Base-by-base conservation (phyloP, 2,797 vertebrate genomes). In the Sebastes diploproa region DNA sequence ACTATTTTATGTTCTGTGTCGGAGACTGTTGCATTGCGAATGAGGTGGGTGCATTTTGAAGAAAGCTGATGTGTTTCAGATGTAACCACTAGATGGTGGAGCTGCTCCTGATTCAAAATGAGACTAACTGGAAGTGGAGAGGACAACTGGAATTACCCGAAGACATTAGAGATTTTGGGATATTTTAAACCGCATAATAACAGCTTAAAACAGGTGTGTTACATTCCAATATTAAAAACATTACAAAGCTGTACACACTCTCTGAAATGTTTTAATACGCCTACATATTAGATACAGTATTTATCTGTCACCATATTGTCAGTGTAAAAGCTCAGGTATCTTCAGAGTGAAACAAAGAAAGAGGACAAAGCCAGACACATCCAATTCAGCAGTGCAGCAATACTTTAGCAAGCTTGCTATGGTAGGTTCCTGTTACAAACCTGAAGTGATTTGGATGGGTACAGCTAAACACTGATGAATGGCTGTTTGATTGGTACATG, bases 81-180 rank as follows among this genome's bases (percentile, higher is more conserved):
- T 63, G 4, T 14, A 29, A 13, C 91, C 94, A 92, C 91, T 92
- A 94, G 93, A 90, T 94, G 93, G 94, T 83, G 79, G 82, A 80
- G 72, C 85, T 82, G 75, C 87, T 84, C 90, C 72, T 90, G 63
- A 27, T 61, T 89, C 59, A 64, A 42, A 62, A 52, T 2, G 5
- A 79, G 20, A 52, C 36, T 13, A 61, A 38, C 25, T 36, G 58
- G 27, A 72, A 63, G 66, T 60, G 27, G 4, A 56, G 63, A 64
- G 42, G 9, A 32, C 10, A 60, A 18, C 3, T 30, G 42, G n/a
- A 76, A 68, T 61, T 36, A 60, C 25, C 74, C 68, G 18, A 71
- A 72, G 36, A 74, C 55, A 64, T 84, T 10, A 58, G 10, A 55
- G 16, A 78, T 52, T 36, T 60, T 10, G 36, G 67, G 50, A 71